Base-by-base conservation (phyloP, 2,888 invertebrate species). In the Monoplex corrugatus region DNA sequence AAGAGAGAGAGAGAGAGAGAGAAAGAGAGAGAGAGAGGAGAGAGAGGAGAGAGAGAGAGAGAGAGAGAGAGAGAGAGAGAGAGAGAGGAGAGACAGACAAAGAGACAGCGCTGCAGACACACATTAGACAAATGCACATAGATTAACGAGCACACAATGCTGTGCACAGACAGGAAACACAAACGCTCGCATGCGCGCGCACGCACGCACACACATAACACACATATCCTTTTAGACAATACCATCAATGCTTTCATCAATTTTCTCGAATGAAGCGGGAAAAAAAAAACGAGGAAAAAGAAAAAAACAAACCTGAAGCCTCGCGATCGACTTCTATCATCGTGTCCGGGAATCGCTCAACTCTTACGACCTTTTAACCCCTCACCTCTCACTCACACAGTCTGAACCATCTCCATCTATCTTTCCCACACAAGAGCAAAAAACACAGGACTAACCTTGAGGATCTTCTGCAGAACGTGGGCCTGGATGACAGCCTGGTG, bases 401-500 rank as follows among this genome's bases (percentile, higher is more conserved):
- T n/a, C n/a, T n/a, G n/a, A n/a, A n/a, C n/a, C n/a, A n/a, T n/a
- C n/a, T n/a, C n/a, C n/a, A n/a, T 19, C 32, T 16, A 32, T 28
- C 13, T 80, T 32, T 32, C 80, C 38, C 23, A n/a, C n/a, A n/a
- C n/a, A n/a, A n/a, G n/a, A n/a, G n/a, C n/a, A n/a, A n/a, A 2
- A 5, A 5, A 23, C 32, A 32, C 6, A 10, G 50, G n/a, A 35
- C 90, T 95, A 95, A 97, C 97, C 96, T 97, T 96, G 85, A 97
- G 96, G 90, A 98, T 97, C 93, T 97, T 97, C 93, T 97, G 97
- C 80, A 98, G 96, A 90, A 98, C 97, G 93, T 97, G 97, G 80
- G 97, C 97, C 93, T 97, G 97, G 91, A 98, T 97, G 35, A 98
- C 98, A 91, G 97, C 91, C 0, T 97, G 96, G 94, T 97, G 97